A percentile compares a stretch with the other conserved stretches of the same genome.
Evolutionary conservation across 2,113 vertebrate species (phyloP).

Genomic region (Odobenus rosmarus): DNA sequence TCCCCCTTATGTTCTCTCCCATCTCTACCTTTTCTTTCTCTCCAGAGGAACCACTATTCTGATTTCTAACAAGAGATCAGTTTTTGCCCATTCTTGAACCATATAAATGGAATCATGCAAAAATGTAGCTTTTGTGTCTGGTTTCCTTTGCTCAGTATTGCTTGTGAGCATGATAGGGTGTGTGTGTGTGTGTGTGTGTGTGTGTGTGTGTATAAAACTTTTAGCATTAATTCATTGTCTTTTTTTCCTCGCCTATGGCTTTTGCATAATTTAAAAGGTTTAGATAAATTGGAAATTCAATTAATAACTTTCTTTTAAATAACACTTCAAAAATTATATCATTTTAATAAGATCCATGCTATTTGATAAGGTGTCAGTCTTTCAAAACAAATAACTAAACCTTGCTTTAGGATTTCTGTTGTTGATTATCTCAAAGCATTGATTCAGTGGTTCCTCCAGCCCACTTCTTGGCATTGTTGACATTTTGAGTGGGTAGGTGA

Average conservation of each 20-base stretch:
- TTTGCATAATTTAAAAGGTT: slow-evolving; percentile 22
- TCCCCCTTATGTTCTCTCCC: not conserved
- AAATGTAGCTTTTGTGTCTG: not conserved
- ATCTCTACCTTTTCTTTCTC: not conserved
- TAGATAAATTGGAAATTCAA: not conserved
- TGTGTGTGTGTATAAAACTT: not conserved
- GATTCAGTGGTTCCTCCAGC: not conserved
- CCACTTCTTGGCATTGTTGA: not conserved
- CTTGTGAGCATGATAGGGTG: not conserved
- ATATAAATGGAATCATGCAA: not conserved
- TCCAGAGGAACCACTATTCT: not conserved
- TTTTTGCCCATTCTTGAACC: slow-evolving; percentile 23
- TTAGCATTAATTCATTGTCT: not conserved
- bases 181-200: not conserved
- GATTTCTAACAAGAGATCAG: not conserved
- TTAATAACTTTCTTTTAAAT: slow-evolving; percentile 38
- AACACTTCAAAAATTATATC: not conserved
- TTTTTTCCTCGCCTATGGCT: not conserved
- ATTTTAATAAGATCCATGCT: not conserved
- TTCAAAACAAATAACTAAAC: slow-evolving; percentile 48
- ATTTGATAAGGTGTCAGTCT: slow-evolving; percentile 6
- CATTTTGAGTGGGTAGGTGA: not conserved
- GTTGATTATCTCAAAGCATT: slow-evolving; percentile 8
- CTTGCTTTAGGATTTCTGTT: slow-evolving; percentile 14
- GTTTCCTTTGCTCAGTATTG: not conserved